Base-by-base conservation (phyloP, 2,113 vertebrate genomes). In the Bubalus kerabau region DNA sequence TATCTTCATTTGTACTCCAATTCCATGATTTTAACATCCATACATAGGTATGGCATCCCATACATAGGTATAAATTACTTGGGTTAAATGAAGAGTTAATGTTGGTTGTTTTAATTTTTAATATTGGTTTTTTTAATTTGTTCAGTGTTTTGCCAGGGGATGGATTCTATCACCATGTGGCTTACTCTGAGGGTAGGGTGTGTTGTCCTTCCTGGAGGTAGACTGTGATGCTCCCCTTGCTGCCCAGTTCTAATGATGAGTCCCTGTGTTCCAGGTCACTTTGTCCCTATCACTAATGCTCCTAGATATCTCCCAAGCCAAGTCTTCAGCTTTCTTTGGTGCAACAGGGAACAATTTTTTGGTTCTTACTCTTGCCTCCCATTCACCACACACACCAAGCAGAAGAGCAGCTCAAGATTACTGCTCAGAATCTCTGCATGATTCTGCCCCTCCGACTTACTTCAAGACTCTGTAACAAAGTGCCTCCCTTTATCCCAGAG, bases 171-270 rank as follows among this genome's bases (percentile, higher is more conserved):
- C n/a, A 19, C 17, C 6, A 2, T 32, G 2, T 4, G 7, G 26
- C 23, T 13, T 28, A 12, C 12, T 48, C 36, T 17, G 30, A 7
- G 19, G 13, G 48, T 16, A 21, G 15, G 7, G 4, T 5, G 3
- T 9, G 0, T 3, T 7, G 50, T 48, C 5, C 3, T 43, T 32
- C 48, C 15, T 59, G 30, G 43, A 84, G 9, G 6, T 5, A 26
- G 7, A 30, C 7, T 4, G 3, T 6, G 2, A 0, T 5, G 11
- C 6, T 16, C 19, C 0, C 5, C 24, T 2, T 11, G 19, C 8
- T 21, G 7, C 26, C 59, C 32, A 3, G 15, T 52, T 71, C 16
- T 46, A 48, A 4, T 12, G 21, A 8, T 6, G 54, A 28, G 8
- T 50, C 87, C 48, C 10, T 36, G 14, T 28, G 28, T 7, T 30